phyloP scores from a whole-genome alignment of 2,113 vertebrate species.

The Cephalopterus ornatus region DNA sequence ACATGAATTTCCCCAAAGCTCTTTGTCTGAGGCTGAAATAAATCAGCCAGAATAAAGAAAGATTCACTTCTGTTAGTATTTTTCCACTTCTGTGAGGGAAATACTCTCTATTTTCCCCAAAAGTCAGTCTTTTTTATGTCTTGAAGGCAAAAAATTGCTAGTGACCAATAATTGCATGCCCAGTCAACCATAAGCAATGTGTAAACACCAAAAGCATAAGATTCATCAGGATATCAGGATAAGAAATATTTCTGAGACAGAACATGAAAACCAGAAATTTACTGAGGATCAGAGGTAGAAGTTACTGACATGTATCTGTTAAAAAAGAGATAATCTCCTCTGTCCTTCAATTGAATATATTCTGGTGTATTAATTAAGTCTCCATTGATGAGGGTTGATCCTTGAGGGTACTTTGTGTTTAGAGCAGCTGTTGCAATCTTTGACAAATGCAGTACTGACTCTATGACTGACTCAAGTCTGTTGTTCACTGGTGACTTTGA shows the following conservation, averaged over 20 bases:
- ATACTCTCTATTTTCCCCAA: background rate
- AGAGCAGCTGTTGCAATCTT: background rate
- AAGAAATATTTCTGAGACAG: background rate
- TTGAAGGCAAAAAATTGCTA: background rate
- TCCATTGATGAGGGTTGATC: background rate
- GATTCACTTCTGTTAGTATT: background rate
- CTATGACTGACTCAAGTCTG: background rate
- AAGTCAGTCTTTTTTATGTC: background rate
- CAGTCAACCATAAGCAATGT: background rate
- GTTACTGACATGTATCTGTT: background rate
- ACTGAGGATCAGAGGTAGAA: background rate
- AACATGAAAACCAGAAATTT: background rate
- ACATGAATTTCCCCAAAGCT: background rate
- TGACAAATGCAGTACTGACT: background rate
- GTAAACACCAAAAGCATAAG: background rate
- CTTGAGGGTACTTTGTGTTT: background rate
- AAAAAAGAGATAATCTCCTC: background rate
- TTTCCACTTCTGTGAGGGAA: background rate
- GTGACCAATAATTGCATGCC: background rate
- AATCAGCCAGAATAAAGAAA: background rate
- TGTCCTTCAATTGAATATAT: background rate
- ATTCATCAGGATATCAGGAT: background rate
- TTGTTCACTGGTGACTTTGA: background rate
- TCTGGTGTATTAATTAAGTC: background rate
- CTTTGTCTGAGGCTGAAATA: background rate